Conservation (phyloP, 2,888 invertebrate genomes). For the Phortica magna region DNA sequence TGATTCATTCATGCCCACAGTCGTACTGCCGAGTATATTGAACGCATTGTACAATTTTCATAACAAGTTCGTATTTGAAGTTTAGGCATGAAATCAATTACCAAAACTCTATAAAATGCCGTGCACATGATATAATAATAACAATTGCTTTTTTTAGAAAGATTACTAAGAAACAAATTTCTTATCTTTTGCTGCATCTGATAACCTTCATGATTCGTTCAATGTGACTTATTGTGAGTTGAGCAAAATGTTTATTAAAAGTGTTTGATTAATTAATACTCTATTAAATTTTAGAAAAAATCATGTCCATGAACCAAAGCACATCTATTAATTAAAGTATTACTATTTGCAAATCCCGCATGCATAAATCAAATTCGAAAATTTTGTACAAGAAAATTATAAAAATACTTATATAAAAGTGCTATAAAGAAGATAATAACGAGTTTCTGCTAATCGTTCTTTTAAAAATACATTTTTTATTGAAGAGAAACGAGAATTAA, state of each 20-base stretch:
- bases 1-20: not conserved
- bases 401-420: not conserved
- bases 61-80: not conserved
- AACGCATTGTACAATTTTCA: not conserved
- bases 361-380: constrained; percentile 26
- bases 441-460: constrained; percentile 12
- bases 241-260: not conserved
- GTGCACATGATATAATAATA: no score
- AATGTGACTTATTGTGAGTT: constrained; percentile 35
- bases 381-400: not conserved
- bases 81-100: not conserved
- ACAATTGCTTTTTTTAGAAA: no score
- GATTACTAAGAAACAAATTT: no score
- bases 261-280: not conserved
- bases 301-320: not conserved
- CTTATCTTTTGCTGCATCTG: constrained; percentile 35
- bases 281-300: not conserved
- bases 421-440: not conserved
- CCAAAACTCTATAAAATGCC: no score
- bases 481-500: constrained; percentile 52
- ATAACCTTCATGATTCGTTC: constrained; percentile 61
- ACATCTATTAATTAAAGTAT: constrained; percentile 10
- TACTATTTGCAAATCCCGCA: constrained; percentile 12
- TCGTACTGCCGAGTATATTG: not conserved
- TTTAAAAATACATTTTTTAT: constrained; percentile 52